Base-by-base conservation (phyloP, 2,888 invertebrate species). In the Tortrix viridana region DNA sequence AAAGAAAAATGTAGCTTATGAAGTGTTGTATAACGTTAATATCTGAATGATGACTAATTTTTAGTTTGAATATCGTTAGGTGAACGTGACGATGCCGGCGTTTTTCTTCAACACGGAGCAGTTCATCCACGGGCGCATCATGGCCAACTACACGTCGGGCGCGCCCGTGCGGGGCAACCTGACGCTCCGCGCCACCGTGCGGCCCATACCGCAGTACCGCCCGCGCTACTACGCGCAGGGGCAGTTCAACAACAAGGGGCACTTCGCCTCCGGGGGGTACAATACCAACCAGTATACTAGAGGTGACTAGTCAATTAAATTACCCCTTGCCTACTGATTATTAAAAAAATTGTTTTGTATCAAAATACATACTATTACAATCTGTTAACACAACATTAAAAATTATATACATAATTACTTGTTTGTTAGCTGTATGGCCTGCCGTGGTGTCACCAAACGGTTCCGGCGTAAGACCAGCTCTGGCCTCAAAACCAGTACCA, bases 71-170 rank as follows among this genome's bases (percentile, higher is more conserved):
- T 19, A 70, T 77, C 56, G 26, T 55, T 77, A 95, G 94, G 97
- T 98, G 0, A 98, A 98, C 85, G 98, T 99, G 0, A 98, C 98
- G 0, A 98, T 98, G 96, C 97, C 98, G 0, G 96, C 98, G 0
- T 98, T 98, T 85, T 97, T 98, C 90, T 96, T 98, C 83, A 96
- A 96, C 75, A 96, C 96, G 20, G 97, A 98, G 74, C 94, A 93
- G 9, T 97, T 92, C 77, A 95, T 99, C 77, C 94, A 95, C 77
- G 99, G 98, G 0, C 94, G 95, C 1, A 94, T 99, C 2, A 96
- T 97, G 94, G 98, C 98, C 0, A 99, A 99, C 94, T 98, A 98
- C 80, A 98, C 98, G 1, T 98, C 97, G 65, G 98, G 98, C 1
- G 96, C 96, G 23, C 98, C 98, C 0, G 98, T 98, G 0, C 92